phyloP scores from a whole-genome alignment of 2,888 invertebrate species.

The Scaptodrosophila latifasciaeformis region DNA sequence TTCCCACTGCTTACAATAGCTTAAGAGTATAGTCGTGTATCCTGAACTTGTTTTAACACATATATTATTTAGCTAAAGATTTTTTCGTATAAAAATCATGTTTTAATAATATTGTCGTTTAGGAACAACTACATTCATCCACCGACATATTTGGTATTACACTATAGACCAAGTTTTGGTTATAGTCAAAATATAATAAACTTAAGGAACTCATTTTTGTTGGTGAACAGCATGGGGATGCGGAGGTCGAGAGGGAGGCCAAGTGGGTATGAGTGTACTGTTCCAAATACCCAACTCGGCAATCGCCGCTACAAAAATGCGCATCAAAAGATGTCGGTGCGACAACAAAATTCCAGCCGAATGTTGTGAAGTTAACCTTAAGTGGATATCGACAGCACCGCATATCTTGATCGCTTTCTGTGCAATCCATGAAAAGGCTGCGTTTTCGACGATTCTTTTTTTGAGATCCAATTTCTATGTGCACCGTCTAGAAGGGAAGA shows the following conservation, averaged over 20 bases:
- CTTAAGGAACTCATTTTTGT: conserved; percentile 90
- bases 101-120: conserved; percentile 65
- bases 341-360: conserved; percentile 98
- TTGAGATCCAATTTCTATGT: conserved; percentile 72
- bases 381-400: conserved; percentile 96
- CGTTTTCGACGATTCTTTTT: conserved; percentile 80
- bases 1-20: too few species aligned
- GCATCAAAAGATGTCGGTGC: conserved; percentile 96
- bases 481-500: conserved; percentile 62
- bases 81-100: too few species aligned
- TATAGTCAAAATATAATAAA: conserved; percentile 93
- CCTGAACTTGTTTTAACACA: too few species aligned
- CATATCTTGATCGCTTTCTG: conserved; percentile 82
- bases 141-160: conserved; percentile 96
- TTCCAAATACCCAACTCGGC: conserved; percentile 90
- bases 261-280: conserved; percentile 92
- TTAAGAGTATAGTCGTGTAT: too few species aligned
- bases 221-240: conserved; percentile 95
- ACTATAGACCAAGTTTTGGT: conserved; percentile 90
- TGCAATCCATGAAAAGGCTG: conserved; percentile 88
- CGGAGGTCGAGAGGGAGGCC: conserved; percentile 87
- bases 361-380: conserved; percentile 88
- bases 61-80: too few species aligned
- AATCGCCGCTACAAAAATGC: conserved; percentile 96
- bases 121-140: conserved; percentile 94